Evolutionary conservation across 2,113 vertebrate species (phyloP), one percentile per base, ranked within the genome.

Genomic region (Promerops cafer): DNA sequence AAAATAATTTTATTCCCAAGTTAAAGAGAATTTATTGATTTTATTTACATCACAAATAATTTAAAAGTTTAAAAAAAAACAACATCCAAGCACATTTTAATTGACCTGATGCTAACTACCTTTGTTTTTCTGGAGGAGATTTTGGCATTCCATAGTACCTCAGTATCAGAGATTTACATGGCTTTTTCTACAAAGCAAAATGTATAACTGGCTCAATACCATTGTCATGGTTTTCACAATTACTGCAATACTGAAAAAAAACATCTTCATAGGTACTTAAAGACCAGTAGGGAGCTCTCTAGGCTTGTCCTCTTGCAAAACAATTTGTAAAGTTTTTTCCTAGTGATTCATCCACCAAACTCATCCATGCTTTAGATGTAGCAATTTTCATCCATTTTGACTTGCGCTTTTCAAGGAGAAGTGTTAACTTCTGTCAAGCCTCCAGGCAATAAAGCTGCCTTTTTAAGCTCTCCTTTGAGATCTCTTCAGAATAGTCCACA

Each of bases 371-470:
- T 90, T 86, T 74, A 90, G 50, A 80, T 23, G 28, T n/a, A 89
- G 72, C 54, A 66, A 70, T 86, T 83, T 86, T 71, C 89, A 81
- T 87, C 68, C 79, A 89, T 90, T 96, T 88, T 84, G 72, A 89
- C 83, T 94, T 94, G 83, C 7, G 72, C 91, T 97, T 96, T 94
- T 97, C 93, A 95, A 90, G 90, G 68, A 94, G 89, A 93, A 59
- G 80, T 39, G 76, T 77, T 92, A 94, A 94, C 80, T 96, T 94
- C 94, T 96, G 92, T 90, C 86, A 95, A 93, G 90, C 94, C 94
- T 97, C 59, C 68, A 90, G 95, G 95, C 94, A 70, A 93, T 90
- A 94, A 95, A 94, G 80, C 80, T 96, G 89, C 93, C 94, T 96
- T 94, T 94, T 96, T 90, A 95, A 92, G 80, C 80, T 97, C 56